Evolutionary conservation across 2,113 vertebrate species (phyloP), one percentile per base, ranked within the genome.

Genomic region (Acanthochromis polyacanthus): DNA sequence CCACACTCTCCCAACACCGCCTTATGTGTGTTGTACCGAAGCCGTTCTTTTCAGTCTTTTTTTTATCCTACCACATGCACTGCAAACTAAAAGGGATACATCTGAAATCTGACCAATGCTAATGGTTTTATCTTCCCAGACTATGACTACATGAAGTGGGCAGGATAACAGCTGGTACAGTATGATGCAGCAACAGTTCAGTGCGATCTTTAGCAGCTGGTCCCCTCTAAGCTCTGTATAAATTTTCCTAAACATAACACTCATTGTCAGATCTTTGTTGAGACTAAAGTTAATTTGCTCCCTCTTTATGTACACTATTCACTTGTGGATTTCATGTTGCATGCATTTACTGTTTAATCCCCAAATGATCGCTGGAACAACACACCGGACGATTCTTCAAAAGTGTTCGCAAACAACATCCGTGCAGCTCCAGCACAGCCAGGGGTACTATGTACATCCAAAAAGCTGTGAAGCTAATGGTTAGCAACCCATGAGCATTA

Each of bases 381-480:
- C 32, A 50, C 23, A 22, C 30, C 59, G 10, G 19, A 6, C 38
- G 53, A 20, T 72, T 68, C 52, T 14, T 81, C 52, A n/a, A 77
- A 63, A 53, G 61, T 55, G n/a, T 81, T 74, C 20, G 61, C 69
- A 53, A 22, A 63, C 20, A 60, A 62, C 60, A 59, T 74, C 19
- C 40, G 43, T 51, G 28, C 22, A 50, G 69, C 40, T 71, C 17
- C 32, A 70, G 78, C 67, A 46, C 17, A 58, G 53, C 75, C 62
- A 17, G 10, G n/a, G 53, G 69, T 73, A 53, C 38, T 55, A 20
- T 25, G 32, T 67, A 17, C 61, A 23, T 76, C 53, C 71, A 57
- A 11, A 78, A 71, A 80, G 48, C 60, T 43, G 67, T 67, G 75
- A 38, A 75, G 56, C 78, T 89, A 89, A 86, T 85, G 82, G 75